Conservation (phyloP, 2,888 invertebrate genomes). For the Pinctada fucata region DNA sequence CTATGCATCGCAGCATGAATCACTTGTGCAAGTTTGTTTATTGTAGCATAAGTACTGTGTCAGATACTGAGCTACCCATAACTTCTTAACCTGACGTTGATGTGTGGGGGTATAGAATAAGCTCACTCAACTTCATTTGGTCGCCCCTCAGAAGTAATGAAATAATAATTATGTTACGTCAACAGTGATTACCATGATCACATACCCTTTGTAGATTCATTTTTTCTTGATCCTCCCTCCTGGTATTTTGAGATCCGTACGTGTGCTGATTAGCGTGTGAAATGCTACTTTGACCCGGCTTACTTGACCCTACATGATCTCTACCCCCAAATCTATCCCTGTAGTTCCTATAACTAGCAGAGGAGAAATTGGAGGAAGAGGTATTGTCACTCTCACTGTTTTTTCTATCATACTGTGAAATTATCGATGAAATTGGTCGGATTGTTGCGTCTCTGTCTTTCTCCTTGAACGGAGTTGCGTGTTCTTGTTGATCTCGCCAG, state of each 20-base stretch:
- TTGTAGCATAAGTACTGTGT: too few species aligned
- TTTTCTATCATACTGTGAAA: slow-evolving; percentile 24
- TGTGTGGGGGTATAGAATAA: too few species aligned
- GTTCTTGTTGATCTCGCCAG: slow-evolving; percentile 20
- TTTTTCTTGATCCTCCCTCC: slow-evolving; percentile 47
- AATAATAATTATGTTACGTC: too few species aligned
- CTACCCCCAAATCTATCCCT: slow-evolving; percentile 15
- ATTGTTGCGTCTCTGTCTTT: slow-evolving; percentile 9
- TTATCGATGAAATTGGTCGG: slow-evolving; percentile 23
- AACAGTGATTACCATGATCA: too few species aligned
- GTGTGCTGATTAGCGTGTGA: slow-evolving; percentile 12
- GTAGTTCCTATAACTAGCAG: slow-evolving; percentile 19
- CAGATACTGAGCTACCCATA: too few species aligned
- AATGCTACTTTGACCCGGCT: background rate
- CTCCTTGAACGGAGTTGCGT: slow-evolving; percentile 18
- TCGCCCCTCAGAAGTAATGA: too few species aligned
- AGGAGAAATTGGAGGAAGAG: slow-evolving; percentile 1
- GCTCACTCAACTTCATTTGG: too few species aligned
- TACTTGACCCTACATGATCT: background rate
- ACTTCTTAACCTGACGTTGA: too few species aligned
- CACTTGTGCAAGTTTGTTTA: too few species aligned
- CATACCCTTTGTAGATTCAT: slow-evolving; percentile 62
- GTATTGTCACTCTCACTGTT: slow-evolving; percentile 20
- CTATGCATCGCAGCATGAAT: too few species aligned
- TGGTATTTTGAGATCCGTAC: slow-evolving; percentile 2